A percentile compares a stretch with the other conserved stretches of the same genome.
Conservation (phyloP, 2,888 invertebrate genomes). For the Lucinisca nassula region DNA sequence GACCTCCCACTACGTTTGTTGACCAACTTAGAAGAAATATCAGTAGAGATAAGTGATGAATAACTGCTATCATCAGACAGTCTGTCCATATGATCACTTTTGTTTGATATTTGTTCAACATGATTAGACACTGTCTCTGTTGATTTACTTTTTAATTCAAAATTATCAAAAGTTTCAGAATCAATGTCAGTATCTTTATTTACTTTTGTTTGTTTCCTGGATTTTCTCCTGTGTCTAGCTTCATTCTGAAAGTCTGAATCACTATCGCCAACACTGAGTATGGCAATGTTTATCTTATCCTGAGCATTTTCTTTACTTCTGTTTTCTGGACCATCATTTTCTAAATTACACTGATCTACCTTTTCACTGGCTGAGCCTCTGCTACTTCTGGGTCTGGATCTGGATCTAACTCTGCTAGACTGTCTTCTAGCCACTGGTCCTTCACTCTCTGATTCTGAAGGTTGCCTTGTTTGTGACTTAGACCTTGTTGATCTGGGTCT, state of each 20-base stretch:
- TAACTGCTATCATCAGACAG: too few relatives aligned
- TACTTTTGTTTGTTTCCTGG: neutral
- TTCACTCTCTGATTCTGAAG: neutral
- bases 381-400: neutral
- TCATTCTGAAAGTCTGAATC: slow-evolving; percentile 15
- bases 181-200: neutral
- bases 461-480: neutral
- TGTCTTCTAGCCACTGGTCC: neutral
- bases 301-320: neutral
- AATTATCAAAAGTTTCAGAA: neutral
- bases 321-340: neutral
- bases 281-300: neutral
- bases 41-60: too few relatives aligned
- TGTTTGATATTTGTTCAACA: neutral
- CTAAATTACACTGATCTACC: neutral
- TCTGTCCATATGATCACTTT: neutral
- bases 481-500: neutral
- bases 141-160: neutral
- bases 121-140: neutral
- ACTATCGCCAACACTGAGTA: neutral
- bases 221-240: neutral
- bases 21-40: slow-evolving; percentile 16
- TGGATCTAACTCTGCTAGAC: neutral
- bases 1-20: slow-evolving; percentile 10
- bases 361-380: neutral